Evolutionary conservation across 1,140 invertebrate genomes (phyloP).

Genomic region (Pseudomyrmex cubaensis): DNA sequence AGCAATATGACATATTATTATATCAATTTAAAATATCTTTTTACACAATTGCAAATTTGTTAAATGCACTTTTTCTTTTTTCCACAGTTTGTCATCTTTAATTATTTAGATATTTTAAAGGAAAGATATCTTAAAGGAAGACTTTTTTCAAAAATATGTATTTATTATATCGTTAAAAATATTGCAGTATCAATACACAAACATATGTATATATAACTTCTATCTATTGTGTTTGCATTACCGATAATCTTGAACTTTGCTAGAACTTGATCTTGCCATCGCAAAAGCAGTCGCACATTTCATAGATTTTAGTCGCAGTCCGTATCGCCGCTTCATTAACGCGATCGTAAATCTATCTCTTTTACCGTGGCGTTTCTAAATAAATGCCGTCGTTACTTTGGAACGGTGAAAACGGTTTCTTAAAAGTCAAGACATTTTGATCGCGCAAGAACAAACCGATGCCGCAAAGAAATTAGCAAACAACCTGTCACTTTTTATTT

Average conservation of each 20-base stretch:
- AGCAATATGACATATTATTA: too few species aligned
- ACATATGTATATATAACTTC: neutral
- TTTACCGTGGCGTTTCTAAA: constrained; percentile 18
- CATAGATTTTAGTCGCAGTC: neutral
- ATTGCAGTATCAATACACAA: neutral
- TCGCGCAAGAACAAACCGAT: constrained; percentile 40
- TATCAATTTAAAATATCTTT: neutral
- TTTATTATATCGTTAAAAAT: neutral
- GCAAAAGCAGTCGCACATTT: neutral
- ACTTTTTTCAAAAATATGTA: neutral
- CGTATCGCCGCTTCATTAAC: neutral
- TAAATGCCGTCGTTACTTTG: constrained; percentile 33
- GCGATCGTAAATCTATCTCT: constrained; percentile 23
- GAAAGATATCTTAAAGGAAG: too few species aligned
- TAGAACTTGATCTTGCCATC: neutral
- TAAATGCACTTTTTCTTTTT: neutral
- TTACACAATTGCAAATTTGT: neutral
- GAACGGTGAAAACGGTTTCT: constrained; percentile 42
- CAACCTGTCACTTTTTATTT: constrained; percentile 9
- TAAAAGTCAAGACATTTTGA: constrained; percentile 42
- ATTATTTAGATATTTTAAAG: too few species aligned
- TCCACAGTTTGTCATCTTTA: neutral
- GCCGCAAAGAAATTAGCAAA: constrained; percentile 46
- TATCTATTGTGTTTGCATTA: neutral
- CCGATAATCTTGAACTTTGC: neutral